Evolutionary conservation across 2,113 vertebrate species (phyloP), one percentile per base, ranked within the genome.

Genomic region (Lutjanus erythropterus): DNA sequence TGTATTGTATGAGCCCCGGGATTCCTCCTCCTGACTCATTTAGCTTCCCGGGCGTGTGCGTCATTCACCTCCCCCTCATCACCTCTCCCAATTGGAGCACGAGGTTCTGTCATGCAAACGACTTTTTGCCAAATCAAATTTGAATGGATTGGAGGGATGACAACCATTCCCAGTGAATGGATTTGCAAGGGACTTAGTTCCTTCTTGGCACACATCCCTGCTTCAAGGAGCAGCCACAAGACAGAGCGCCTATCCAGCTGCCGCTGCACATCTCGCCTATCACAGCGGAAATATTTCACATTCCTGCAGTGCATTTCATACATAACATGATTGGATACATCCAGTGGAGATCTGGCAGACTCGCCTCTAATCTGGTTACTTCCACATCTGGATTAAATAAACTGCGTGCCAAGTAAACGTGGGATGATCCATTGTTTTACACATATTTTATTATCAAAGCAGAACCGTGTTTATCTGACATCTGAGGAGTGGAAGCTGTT

Each of bases 101-200:
- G 78, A 80, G 84, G 84, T 88, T 90, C 80, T 89, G 86, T 92
- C 88, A 92, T 85, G 87, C 84, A 91, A 90, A 92, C 79, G 65
- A 79, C 73, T 80, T 88, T 91, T 92, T 89, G 89, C 90, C 90
- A 92, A 93, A 92, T 92, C 89, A 91, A 92, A 92, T 93, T 91
- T 91, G 82, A 92, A 93, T 93, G 91, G 91, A 91, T 92, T 85
- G 90, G 80, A 88, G 84, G 88, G 75, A 91, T 92, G 91, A 92
- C 91, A 93, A 91, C 88, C 90, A 87, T 89, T 89, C 67, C 77
- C 87, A 81, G 69, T 90, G 91, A 92, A 92, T 92, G 91, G 89
- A 92, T 92, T 92, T 89, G 87, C 85, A 91, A 79, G 85, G 88
- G 84, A 88, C 84, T 90, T 89, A 89, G 91, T 90, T 86, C 79